Evolutionary conservation across 1,140 invertebrate genomes (phyloP), one percentile per base, ranked within the genome.

Genomic region (Lerema accius): DNA sequence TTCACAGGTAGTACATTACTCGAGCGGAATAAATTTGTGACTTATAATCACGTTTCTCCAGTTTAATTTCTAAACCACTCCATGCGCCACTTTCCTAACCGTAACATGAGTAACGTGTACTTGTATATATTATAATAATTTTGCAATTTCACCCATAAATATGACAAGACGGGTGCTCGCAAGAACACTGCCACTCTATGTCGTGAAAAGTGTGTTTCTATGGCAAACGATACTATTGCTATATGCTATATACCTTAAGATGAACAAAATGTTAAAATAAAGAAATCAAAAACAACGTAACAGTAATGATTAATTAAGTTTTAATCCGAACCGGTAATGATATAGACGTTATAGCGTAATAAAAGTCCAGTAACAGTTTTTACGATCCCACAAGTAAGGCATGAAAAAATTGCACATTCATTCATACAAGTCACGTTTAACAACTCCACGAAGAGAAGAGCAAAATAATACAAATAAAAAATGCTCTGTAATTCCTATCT

Each of bases 381-480:
- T 46, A 46, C 13, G 13, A 37, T 16, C 45, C 32, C 10, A 35
- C 35, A 35, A 26, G 16, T 17, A 19, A 13, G 14, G 23, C 14
- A 23, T 43, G 10, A 58, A 46, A 58, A 58, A 19, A 35, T 9
- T 46, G 55, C 50, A 66, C 32, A 23, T 53, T 61, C 59, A 45
- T 66, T 61, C 35, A 53, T 39, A 51, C 64, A 55, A 56, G 64
- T 66, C 64, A 66, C 58, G 64, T 66, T 56, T 46, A 35, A 16
- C 49, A 53, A 56, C 28, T 58, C 28, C 4, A 16, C 48, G 26
- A 49, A 55, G 15, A 40, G 49, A 61, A 28, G 56, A 60, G 53
- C 23, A 56, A 56, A 32, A 56, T 45, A 45, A 43, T 28, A 55
- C 13, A 43, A 13, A 6, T 40, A 37, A 50, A 50, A 50, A 15